A percentile compares a stretch with the other conserved stretches of the same genome.
These are phyloP conservation scores for Takifugu rubripes DNA, from an alignment of 2,797 vertebrate species.

Conservation along the genomic window DNA sequence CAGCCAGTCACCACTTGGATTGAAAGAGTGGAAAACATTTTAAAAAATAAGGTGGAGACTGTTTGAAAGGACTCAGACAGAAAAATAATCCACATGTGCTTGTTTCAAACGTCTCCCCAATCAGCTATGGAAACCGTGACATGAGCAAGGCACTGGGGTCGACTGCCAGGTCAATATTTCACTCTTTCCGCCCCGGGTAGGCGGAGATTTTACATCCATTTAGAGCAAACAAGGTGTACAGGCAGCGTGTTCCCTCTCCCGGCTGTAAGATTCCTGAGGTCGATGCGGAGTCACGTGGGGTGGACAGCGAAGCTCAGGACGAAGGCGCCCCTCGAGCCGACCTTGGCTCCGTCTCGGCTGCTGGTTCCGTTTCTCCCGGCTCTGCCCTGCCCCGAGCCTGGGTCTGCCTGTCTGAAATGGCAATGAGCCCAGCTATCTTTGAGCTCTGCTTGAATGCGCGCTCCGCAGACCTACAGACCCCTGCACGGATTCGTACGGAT, in stretches of 20 bases:
- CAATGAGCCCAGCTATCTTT: conserved; percentile 57
- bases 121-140: too few relatives aligned
- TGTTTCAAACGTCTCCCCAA: too few relatives aligned
- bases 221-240: conserved; percentile 11
- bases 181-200: conserved; percentile 22
- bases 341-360: conserved; percentile 42
- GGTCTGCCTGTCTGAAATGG: conserved; percentile 52
- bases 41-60: too few relatives aligned
- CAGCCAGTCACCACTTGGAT: too few relatives aligned
- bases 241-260: conserved; percentile 14
- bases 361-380: conserved; percentile 28
- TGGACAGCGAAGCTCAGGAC: conserved; percentile 44
- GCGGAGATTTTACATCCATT: conserved; percentile 25
- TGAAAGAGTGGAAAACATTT: too few relatives aligned
- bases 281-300: conserved; percentile 43
- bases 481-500: conserved; percentile 28
- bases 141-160: conserved; percentile 23
- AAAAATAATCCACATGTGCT: too few relatives aligned
- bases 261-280: conserved; percentile 45
- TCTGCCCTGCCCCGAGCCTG: conserved; percentile 48
- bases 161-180: conserved; percentile 42
- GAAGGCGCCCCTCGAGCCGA: conserved; percentile 44
- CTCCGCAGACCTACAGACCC: conserved; percentile 53
- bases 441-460: conserved; percentile 38
- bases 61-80: too few relatives aligned